Conservation (phyloP, 2,888 invertebrate species). For the Andricus quercusramuli region DNA sequence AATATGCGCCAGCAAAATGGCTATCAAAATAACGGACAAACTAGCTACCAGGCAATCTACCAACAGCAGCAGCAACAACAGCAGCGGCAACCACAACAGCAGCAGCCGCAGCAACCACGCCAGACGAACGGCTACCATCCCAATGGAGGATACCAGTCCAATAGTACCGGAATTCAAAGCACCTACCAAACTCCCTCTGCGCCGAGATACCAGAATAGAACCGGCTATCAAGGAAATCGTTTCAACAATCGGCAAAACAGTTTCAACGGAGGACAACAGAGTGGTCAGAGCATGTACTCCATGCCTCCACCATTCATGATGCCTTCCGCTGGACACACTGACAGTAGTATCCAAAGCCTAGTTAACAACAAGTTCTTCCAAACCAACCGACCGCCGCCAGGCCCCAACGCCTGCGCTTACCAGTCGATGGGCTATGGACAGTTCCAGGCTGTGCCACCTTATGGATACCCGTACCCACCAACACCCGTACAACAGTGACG, state of each 20-base stretch:
- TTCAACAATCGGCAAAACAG: slow-evolving; percentile 62
- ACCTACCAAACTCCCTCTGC: slow-evolving; percentile 66
- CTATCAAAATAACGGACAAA: slow-evolving; percentile 80
- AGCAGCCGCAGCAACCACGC: slow-evolving; percentile 79
- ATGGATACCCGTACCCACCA: slow-evolving; percentile 83
- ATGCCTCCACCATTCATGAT: slow-evolving; percentile 80
- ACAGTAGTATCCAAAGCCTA: slow-evolving; percentile 80
- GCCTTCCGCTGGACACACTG: slow-evolving; percentile 75
- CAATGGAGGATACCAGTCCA: slow-evolving; percentile 76
- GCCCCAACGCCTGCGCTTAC: slow-evolving; percentile 82
- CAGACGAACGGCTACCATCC: slow-evolving; percentile 76
- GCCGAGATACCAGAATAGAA: slow-evolving; percentile 68
- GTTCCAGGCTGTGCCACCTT: slow-evolving; percentile 85
- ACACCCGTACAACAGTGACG: slow-evolving; percentile 88
- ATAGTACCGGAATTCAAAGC: slow-evolving; percentile 62
- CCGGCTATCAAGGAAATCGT: slow-evolving; percentile 54
- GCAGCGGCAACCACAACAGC: slow-evolving; percentile 76
- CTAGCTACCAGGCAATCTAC: slow-evolving; percentile 79
- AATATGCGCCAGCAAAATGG: slow-evolving; percentile 82
- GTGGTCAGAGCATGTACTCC: slow-evolving; percentile 75
- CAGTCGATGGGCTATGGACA: slow-evolving; percentile 85
- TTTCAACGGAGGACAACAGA: slow-evolving; percentile 59
- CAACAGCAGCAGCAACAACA: slow-evolving; percentile 79
- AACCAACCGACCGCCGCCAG: slow-evolving; percentile 81
- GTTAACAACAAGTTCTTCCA: slow-evolving; percentile 88